phyloP scores from a whole-genome alignment of 2,113 vertebrate species.

The Illadopsis cleaveri region DNA sequence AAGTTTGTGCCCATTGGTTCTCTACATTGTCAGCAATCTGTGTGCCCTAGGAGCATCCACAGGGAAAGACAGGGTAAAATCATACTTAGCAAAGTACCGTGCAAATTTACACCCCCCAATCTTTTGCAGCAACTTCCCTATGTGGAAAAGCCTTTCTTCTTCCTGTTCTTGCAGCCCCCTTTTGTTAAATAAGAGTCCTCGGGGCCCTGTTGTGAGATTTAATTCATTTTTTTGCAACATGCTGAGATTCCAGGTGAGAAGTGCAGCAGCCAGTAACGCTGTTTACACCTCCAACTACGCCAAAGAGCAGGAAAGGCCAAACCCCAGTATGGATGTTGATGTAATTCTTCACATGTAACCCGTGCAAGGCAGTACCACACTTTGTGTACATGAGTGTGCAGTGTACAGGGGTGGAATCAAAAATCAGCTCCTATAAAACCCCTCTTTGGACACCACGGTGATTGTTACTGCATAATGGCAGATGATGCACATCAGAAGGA shows the following conservation, averaged over 20 bases:
- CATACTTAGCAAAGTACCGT: background rate
- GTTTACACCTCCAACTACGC: conserved; percentile 28
- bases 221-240: conserved; percentile 46
- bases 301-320: conserved; percentile 7
- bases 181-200: conserved; percentile 9
- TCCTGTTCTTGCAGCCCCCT: background rate
- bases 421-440: background rate
- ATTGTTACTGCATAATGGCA: background rate
- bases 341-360: conserved; percentile 29
- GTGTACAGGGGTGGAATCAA: background rate
- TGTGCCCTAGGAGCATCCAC: background rate
- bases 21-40: background rate
- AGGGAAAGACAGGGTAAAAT: background rate
- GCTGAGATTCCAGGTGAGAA: conserved; percentile 53
- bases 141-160: background rate
- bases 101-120: background rate
- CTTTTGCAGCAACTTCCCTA: background rate
- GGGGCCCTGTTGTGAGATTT: conserved; percentile 38
- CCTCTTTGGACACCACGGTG: background rate
- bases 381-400: background rate
- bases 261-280: background rate
- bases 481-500: background rate
- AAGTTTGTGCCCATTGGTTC: background rate
- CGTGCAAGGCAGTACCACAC: background rate
- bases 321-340: background rate